Conservation (phyloP, 2,888 invertebrate species). For the Drosophila mimica region DNA sequence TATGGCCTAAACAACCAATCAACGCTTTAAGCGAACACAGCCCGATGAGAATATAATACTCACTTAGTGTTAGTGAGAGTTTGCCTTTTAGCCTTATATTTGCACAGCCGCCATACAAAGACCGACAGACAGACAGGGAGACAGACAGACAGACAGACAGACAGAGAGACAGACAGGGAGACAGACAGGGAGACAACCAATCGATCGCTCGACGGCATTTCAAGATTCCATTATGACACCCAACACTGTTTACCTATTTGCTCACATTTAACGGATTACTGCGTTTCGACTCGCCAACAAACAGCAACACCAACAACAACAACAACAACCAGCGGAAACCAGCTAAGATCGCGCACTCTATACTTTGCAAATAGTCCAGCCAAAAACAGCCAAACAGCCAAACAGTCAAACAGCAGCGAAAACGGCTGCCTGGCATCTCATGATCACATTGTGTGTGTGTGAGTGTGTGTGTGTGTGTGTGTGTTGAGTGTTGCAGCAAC, state of each 20-base stretch:
- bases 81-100: slow-evolving; percentile 6
- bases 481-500: slow-evolving; percentile 2
- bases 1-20: slow-evolving; percentile 44
- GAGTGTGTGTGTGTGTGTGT: background rate
- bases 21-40: slow-evolving; percentile 13
- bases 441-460: slow-evolving; percentile 16
- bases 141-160: slow-evolving; percentile 51
- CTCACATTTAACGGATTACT: slow-evolving; percentile 85
- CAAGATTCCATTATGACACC: slow-evolving; percentile 73
- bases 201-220: slow-evolving; percentile 37
- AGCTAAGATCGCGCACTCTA: slow-evolving; percentile 52
- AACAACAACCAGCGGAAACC: slow-evolving; percentile 43
- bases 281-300: slow-evolving; percentile 53
- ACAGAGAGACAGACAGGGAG: too few species aligned
- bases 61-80: slow-evolving; percentile 13
- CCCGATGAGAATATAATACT: slow-evolving; percentile 7
- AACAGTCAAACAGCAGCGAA: slow-evolving; percentile 44
- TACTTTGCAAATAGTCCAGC: slow-evolving; percentile 39
- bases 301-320: too few species aligned
- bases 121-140: background rate
- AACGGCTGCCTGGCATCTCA: slow-evolving; percentile 33
- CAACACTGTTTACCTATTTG: slow-evolving; percentile 79
- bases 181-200: slow-evolving; percentile 39
- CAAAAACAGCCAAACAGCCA: slow-evolving; percentile 15
- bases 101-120: slow-evolving; percentile 5